phyloP scores from a whole-genome alignment of 2,888 invertebrate species.

The Scelioninae gen. 1 region DNA sequence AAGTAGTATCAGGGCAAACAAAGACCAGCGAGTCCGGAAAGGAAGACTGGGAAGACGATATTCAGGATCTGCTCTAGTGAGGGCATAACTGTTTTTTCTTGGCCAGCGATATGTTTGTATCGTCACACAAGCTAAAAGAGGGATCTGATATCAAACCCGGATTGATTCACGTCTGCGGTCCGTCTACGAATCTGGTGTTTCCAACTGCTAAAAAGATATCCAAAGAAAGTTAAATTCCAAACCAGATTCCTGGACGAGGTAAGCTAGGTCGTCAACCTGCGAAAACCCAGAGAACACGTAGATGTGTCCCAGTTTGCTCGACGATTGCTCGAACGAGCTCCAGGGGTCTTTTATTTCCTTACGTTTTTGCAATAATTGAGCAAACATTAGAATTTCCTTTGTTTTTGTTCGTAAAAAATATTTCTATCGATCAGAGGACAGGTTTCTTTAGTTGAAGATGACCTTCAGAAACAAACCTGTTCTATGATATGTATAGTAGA shows the following conservation, averaged over 20 bases:
- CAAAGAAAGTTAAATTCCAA: background rate
- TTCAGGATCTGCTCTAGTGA: constrained; percentile 87
- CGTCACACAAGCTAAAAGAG: constrained; percentile 86
- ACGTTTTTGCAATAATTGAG: constrained; percentile 4
- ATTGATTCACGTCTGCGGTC: constrained; percentile 1
- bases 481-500: constrained; percentile 14
- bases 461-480: background rate
- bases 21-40: constrained; percentile 78
- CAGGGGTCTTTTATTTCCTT: background rate
- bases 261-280: background rate
- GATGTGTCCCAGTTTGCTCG: constrained; percentile 3
- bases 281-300: background rate
- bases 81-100: too few relatives aligned
- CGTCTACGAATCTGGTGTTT: constrained; percentile 14
- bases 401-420: background rate
- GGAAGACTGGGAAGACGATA: constrained; percentile 89
- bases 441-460: background rate
- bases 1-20: constrained; percentile 89
- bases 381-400: constrained; percentile 3
- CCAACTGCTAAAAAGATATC: background rate
- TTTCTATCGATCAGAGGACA: constrained; percentile 1
- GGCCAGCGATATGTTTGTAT: too few relatives aligned
- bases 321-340: constrained; percentile 2
- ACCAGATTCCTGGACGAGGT: constrained; percentile 18
- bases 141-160: constrained; percentile 15